Evolutionary conservation across 2,888 invertebrate species (phyloP).

Genomic region (Spisula solida): DNA sequence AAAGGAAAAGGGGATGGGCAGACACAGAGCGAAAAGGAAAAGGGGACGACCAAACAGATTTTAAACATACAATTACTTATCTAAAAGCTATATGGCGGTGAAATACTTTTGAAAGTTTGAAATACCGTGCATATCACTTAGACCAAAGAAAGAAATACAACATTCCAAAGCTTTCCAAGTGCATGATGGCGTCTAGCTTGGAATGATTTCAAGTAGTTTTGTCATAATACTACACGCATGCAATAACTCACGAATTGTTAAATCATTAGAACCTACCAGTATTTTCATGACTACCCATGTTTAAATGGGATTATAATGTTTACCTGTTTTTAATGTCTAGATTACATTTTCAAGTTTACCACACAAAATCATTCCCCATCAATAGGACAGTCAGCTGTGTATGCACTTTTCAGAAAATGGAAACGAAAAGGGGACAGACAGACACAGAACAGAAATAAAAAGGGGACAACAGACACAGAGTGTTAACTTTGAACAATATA

Average conservation of each 20-base stretch:
- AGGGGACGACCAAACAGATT: too few relatives aligned
- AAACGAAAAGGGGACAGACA: too few relatives aligned
- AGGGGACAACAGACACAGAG: too few relatives aligned
- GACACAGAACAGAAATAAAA: too few relatives aligned
- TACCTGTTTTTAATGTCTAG: neutral
- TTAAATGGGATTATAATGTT: neutral
- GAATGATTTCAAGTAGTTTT: neutral
- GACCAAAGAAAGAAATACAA: neutral
- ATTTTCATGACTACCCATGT: neutral
- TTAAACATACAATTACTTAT: neutral
- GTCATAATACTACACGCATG: neutral
- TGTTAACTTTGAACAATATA: too few relatives aligned
- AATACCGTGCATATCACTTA: neutral
- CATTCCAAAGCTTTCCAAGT: neutral
- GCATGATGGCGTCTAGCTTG: constrained; percentile 9
- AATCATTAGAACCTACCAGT: neutral
- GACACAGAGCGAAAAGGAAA: too few relatives aligned
- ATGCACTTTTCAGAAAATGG: too few relatives aligned
- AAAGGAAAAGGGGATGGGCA: too few relatives aligned
- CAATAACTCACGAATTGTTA: neutral
- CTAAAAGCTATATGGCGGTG: neutral
- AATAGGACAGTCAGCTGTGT: too few relatives aligned
- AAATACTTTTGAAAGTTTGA: neutral
- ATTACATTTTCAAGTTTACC: neutral
- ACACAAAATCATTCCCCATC: neutral